Base-by-base conservation (phyloP, 2,888 invertebrate genomes). In the Tenthredo livida region DNA sequence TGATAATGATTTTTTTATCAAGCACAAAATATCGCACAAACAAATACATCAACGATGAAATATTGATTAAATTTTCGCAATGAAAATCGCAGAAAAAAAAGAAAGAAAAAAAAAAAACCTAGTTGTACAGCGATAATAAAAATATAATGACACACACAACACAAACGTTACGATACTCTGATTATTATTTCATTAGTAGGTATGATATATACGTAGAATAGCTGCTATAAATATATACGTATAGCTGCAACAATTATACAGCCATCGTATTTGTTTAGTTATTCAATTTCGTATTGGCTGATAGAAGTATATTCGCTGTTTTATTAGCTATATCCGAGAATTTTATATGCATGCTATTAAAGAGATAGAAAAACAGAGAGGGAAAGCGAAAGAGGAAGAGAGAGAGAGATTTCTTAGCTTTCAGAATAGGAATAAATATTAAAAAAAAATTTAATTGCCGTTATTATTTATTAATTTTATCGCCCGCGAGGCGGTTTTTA, bases 121-220 rank as follows among this genome's bases (percentile, higher is more conserved):
- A 37, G 37, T n/a, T 33, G n/a, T 77, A 29, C 43, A 50, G 77
- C 77, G 77, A 54, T 6, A 9, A 77, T 77, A 21, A 77, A 77
- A 77, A 77, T 75, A n/a, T 67, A 67, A 77, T 77, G 77, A 77
- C 77, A 77, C 77, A 77, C 77, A 77, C 77, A 77, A 77, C 77
- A 77, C 77, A 77, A 77, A 54, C 77, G 77, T 73, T 29, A 77
- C 33, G 54, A 54, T 77, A 77, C 54, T 77, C 77, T 77, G 54
- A 43, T 73, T 73, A 73, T 73, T 47, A 73, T 73, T 40, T 43
- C 25, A 17, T 43, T 67, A 17, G n/a, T 67, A 33, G 1, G 29
- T 29, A 29, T 29, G 2, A 2, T 29, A 29, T 29, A 29, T 67
- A 67, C 33, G 17, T 33, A 67, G 61, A 33, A 67, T 67, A 29